Percentiles rank a stretch among this genome's conserved stretches.
Evolutionary conservation across 2,797 vertebrate genomes (phyloP).

Genomic region (Oryzias dopingdopingensis): DNA sequence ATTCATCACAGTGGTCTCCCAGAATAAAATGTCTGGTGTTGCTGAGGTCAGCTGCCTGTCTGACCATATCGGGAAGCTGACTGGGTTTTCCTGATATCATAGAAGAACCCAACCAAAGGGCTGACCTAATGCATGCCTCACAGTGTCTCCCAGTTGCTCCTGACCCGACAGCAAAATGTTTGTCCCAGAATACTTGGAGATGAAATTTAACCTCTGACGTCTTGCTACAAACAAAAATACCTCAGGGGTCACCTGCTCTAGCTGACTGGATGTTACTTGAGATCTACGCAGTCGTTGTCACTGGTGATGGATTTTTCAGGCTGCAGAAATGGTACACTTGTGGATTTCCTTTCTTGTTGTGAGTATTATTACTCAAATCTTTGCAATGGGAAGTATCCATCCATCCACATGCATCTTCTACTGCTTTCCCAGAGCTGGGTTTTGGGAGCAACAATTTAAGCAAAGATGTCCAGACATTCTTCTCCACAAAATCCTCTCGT

Average conservation of each 20-base stretch:
- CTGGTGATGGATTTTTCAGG: too few relatives aligned
- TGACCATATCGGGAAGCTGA: slow-evolving; percentile 42
- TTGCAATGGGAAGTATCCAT: too few relatives aligned
- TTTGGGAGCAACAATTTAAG: too few relatives aligned
- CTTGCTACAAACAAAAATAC: slow-evolving; percentile 25
- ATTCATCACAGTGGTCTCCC: slow-evolving; percentile 32
- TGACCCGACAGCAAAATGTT: slow-evolving; percentile 14
- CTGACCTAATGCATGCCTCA: slow-evolving; percentile 11
- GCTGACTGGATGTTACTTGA: slow-evolving; percentile 31
- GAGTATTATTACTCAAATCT: too few relatives aligned
- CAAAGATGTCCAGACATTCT: too few relatives aligned
- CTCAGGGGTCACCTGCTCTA: slow-evolving; percentile 25
- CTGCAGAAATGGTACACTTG: too few relatives aligned
- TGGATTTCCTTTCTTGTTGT: too few relatives aligned
- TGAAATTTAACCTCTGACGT: slow-evolving; percentile 39
- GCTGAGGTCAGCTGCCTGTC: slow-evolving; percentile 55
- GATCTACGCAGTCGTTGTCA: too few relatives aligned
- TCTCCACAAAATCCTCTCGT: too few relatives aligned
- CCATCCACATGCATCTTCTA: too few relatives aligned
- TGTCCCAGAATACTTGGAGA: slow-evolving; percentile 1
- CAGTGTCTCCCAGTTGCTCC: slow-evolving; percentile 1
- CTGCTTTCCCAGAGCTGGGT: too few relatives aligned
- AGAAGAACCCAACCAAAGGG: slow-evolving; percentile 15
- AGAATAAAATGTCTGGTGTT: slow-evolving; percentile 35
- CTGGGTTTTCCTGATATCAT: slow-evolving; percentile 22